phyloP scores from a whole-genome alignment of 2,113 vertebrate species.

The Bufo gargarizans region DNA sequence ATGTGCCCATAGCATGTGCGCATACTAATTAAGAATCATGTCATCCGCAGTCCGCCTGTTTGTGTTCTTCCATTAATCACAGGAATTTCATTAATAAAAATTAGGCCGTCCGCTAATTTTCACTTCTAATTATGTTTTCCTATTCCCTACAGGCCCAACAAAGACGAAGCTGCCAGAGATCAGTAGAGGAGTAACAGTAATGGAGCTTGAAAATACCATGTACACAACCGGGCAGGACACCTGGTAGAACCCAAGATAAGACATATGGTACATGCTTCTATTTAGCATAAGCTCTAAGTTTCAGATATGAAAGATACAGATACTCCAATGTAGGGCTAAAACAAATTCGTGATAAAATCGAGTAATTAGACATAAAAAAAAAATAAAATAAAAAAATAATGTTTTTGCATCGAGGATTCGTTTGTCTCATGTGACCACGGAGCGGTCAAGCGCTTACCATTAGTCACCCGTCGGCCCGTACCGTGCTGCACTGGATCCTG shows the following conservation, averaged over 20 bases:
- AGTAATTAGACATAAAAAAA: too few species aligned
- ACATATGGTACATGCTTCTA: too few species aligned
- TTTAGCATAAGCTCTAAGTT: too few species aligned
- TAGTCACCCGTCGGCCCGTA: too few species aligned
- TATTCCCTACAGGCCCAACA: not conserved
- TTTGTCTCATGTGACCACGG: too few species aligned
- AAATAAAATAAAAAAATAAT: too few species aligned
- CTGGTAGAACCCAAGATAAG: not conserved
- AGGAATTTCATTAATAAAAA: not conserved
- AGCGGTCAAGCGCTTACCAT: too few species aligned
- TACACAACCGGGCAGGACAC: not conserved
- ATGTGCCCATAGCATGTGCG: not conserved
- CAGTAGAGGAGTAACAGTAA: not conserved
- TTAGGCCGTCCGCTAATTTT: not conserved
- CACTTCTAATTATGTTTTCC: not conserved
- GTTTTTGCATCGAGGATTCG: too few species aligned
- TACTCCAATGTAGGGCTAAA: too few species aligned
- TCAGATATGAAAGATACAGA: too few species aligned
- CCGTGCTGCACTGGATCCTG: too few species aligned
- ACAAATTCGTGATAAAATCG: too few species aligned
- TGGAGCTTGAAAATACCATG: not conserved
- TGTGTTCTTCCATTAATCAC: constrained; percentile 14
- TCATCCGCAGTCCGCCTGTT: not conserved
- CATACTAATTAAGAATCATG: constrained; percentile 20
- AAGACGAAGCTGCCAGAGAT: not conserved